Base-by-base conservation (phyloP, 2,113 vertebrate genomes). In the Rhabdomys dilectus region DNA sequence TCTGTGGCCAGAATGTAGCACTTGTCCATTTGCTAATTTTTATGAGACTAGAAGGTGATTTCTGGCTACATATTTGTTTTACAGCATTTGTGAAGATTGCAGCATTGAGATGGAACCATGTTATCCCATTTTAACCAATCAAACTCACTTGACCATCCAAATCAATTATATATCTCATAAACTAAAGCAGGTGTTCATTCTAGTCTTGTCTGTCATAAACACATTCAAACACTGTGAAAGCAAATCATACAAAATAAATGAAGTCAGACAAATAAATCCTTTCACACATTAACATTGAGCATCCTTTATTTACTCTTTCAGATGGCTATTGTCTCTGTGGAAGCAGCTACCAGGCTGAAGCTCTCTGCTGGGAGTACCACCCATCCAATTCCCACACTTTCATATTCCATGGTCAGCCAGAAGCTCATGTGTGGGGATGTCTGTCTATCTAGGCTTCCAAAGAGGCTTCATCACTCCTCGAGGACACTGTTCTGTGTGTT, bases 11-110 rank as follows among this genome's bases (percentile, higher is more conserved):
- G 75, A 92, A 93, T 88, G 64, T 62, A 92, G 62, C 29, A 58
- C n/a, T 87, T 95, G 87, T 85, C 88, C 96, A 88, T 91, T 97
- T 96, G 80, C 13, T 96, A 77, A 48, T 97, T 45, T 96, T 94
- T 89, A 56, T 78, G 91, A 95, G 53, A 70, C 82, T 88, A n/a
- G 31, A 88, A 92, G 39, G 15, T 87, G 31, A 75, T 91, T 21
- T 60, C 53, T 60, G 53, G 31, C 89, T 10, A 62, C 22, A 85
- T 16, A 73, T 48, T 66, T 66, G 87, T 88, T 53, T 64, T 77
- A 81, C 58, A 90, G 24, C 31, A 93, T 93, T 91, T 68, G 19
- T 64, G 17, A 88, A 95, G 19, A 73, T 51, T 75, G 34, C 80
- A 45, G 22, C 26, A 84, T 91, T 91, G 45, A 68, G 15, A 96